These are phyloP conservation scores for Dryobotodes eremita DNA, from an alignment of 2,888 invertebrate genomes.

Conservation along the genomic window DNA sequence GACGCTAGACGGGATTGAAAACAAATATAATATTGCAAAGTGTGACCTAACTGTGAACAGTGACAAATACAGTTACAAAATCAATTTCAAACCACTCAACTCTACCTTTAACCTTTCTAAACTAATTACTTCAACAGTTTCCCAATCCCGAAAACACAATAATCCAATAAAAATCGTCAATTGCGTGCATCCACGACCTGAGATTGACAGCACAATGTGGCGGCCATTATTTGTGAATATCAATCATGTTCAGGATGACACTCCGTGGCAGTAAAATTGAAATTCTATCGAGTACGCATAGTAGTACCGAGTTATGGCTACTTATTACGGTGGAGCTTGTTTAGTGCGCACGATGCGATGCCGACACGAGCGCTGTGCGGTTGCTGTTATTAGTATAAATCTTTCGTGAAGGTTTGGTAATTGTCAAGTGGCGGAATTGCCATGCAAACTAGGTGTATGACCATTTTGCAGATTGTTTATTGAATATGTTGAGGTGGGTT, in stretches of 20 bases:
- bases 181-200: slow-evolving; percentile 40
- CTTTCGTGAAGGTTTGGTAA: slow-evolving; percentile 52
- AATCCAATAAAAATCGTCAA: slow-evolving; percentile 53
- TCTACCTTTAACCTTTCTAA: slow-evolving; percentile 15
- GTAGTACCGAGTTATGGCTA: slow-evolving; percentile 77
- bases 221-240: slow-evolving; percentile 78
- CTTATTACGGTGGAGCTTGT: slow-evolving; percentile 72
- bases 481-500: slow-evolving; percentile 20
- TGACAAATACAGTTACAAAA: slow-evolving; percentile 13
- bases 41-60: slow-evolving; percentile 2
- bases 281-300: slow-evolving; percentile 78
- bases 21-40: slow-evolving; percentile 9
- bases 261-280: slow-evolving; percentile 79
- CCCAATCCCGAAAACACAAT: slow-evolving; percentile 28
- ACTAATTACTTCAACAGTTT: slow-evolving; percentile 46
- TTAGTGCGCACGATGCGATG: slow-evolving; percentile 62
- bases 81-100: slow-evolving; percentile 3
- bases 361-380: slow-evolving; percentile 65
- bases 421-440: slow-evolving; percentile 36
- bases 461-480: slow-evolving; percentile 34
- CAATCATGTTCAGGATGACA: slow-evolving; percentile 77
- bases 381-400: slow-evolving; percentile 66
- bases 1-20: background rate
- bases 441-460: slow-evolving; percentile 14
- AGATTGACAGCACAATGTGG: slow-evolving; percentile 78